phyloP scores from a whole-genome alignment of 2,888 invertebrate species.

The Baronia brevicornis region DNA sequence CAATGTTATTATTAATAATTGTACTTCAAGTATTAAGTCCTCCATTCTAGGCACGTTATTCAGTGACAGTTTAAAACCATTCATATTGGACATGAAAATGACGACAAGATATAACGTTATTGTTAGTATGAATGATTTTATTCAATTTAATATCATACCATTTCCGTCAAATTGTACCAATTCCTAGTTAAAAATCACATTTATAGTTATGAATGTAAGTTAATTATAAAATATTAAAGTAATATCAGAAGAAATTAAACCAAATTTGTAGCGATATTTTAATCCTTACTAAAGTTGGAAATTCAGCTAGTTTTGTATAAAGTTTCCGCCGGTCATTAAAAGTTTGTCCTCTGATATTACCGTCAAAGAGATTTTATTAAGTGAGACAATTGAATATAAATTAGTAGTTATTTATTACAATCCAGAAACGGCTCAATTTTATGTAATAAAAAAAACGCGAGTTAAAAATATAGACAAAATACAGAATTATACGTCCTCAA shows the following conservation, averaged over 20 bases:
- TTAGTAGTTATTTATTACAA: slow-evolving; percentile 29
- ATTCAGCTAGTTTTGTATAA: slow-evolving; percentile 13
- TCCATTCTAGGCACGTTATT: slow-evolving; percentile 28
- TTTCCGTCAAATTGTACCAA: no score
- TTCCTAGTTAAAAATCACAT: no score
- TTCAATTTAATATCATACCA: slow-evolving; percentile 26
- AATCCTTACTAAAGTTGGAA: slow-evolving; percentile 19
- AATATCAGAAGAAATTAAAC: slow-evolving; percentile 28
- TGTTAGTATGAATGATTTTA: slow-evolving; percentile 34
- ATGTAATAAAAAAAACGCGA: slow-evolving; percentile 25
- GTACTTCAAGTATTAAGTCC: no score
- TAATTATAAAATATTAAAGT: slow-evolving; percentile 10
- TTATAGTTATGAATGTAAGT: slow-evolving; percentile 18
- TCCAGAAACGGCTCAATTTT: slow-evolving; percentile 46
- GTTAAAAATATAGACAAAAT: no score
- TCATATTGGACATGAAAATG: slow-evolving; percentile 18
- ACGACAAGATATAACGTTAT: no score
- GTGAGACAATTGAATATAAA: slow-evolving; percentile 32
- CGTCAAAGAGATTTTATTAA: slow-evolving; percentile 41
- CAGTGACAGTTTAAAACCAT: slow-evolving; percentile 29
- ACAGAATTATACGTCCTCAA: no score
- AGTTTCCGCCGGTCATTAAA: slow-evolving; percentile 10
- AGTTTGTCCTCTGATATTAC: slow-evolving; percentile 43
- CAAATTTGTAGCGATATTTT: slow-evolving; percentile 3
- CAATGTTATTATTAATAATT: no score